These are phyloP conservation scores for Molossus molossus DNA, from an alignment of 2,797 vertebrate species.

Conservation along the genomic window DNA sequence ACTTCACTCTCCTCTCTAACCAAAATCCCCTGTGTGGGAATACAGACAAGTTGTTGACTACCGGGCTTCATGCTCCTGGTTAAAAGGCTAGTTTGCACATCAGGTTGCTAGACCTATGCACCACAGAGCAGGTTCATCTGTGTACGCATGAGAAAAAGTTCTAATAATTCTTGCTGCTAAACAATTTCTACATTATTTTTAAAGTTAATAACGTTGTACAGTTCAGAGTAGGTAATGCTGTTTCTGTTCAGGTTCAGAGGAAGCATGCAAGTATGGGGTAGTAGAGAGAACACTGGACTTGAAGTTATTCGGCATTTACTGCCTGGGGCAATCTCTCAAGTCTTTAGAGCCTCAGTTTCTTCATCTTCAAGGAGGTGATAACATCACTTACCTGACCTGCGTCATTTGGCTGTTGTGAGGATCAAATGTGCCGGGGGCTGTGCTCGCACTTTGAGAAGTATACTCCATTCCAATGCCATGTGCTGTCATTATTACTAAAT, in stretches of 20 bases:
- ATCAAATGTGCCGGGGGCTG: background rate
- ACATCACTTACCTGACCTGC: background rate
- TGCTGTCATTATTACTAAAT: slow-evolving; percentile 6
- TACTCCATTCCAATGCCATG: background rate
- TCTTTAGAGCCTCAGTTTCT: background rate
- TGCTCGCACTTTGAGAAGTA: background rate
- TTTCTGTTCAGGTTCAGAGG: background rate
- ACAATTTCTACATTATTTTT: background rate
- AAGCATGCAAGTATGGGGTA: background rate
- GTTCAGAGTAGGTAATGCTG: background rate
- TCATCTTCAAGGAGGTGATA: background rate
- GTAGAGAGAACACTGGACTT: background rate
- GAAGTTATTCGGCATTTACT: background rate
- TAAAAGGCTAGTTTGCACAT: slow-evolving; percentile 13
- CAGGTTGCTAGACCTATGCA: background rate
- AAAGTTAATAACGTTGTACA: background rate
- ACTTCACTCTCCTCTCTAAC: background rate
- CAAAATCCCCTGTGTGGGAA: background rate
- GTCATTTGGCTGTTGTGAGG: no score
- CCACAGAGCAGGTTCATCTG: background rate
- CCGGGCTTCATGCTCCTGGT: background rate
- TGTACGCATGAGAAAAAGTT: background rate
- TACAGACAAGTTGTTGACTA: background rate
- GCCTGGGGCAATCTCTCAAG: background rate
- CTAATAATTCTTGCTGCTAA: background rate